Percentiles rank a stretch among this genome's conserved stretches.
Conservation (phyloP, 2,797 vertebrate species). For the Tadarida brasiliensis region DNA sequence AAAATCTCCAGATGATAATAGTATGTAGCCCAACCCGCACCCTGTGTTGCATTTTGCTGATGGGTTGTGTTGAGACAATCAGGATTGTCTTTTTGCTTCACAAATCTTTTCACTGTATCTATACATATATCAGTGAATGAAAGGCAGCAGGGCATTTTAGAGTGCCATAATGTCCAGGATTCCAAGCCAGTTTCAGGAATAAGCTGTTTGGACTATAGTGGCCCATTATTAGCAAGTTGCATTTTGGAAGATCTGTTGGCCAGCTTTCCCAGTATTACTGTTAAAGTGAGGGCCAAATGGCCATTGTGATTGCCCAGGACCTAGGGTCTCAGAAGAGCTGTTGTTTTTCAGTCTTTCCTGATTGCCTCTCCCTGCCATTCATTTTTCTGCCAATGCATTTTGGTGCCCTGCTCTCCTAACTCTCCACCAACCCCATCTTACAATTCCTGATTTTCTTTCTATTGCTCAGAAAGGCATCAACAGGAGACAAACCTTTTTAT, state of each 20-base stretch:
- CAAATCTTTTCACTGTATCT: slow-evolving; percentile 1
- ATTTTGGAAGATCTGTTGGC: slow-evolving; percentile 50
- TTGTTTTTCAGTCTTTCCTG: neutral
- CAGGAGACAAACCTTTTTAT: neutral
- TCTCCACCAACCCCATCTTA: neutral
- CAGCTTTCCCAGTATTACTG: neutral
- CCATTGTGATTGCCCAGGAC: neutral
- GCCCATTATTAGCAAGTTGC: slow-evolving; percentile 4
- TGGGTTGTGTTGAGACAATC: neutral
- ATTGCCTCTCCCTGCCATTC: neutral
- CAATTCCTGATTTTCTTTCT: slow-evolving; percentile 62
- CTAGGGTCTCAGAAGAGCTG: neutral
- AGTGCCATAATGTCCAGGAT: slow-evolving; percentile 34
- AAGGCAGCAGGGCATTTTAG: slow-evolving; percentile 12
- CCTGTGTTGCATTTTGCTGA: neutral
- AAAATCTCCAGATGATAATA: neutral
- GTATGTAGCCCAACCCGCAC: neutral
- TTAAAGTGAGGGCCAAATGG: neutral
- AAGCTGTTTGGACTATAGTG: neutral
- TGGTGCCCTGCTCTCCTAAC: neutral
- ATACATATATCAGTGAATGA: neutral
- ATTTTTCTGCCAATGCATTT: slow-evolving; percentile 32
- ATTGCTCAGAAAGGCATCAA: slow-evolving; percentile 19
- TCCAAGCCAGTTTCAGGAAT: slow-evolving; percentile 17
- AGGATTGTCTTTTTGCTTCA: neutral